Percentiles rank a stretch among this genome's conserved stretches.
phyloP scores from a whole-genome alignment of 2,888 invertebrate genomes.

The Galerucella pusilla region DNA sequence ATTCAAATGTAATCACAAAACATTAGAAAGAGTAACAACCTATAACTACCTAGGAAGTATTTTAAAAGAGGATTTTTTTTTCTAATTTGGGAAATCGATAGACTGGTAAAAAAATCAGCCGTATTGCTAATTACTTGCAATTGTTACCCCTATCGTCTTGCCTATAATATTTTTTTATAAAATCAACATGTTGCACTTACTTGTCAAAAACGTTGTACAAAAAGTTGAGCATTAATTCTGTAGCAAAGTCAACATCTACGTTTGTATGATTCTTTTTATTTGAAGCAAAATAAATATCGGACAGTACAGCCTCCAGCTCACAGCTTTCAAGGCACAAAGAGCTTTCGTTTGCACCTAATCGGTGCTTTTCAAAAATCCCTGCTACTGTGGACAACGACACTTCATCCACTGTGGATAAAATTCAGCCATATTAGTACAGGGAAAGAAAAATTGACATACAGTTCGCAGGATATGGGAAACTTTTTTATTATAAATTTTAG shows the following conservation, averaged over 20 bases:
- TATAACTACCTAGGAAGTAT: too few relatives aligned
- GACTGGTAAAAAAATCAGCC: too few relatives aligned
- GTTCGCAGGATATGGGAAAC: too few relatives aligned
- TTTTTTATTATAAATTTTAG: too few relatives aligned
- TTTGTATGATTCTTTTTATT: slow-evolving; percentile 73
- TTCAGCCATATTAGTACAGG: not conserved
- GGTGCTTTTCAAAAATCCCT: slow-evolving; percentile 78
- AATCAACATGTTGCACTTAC: slow-evolving; percentile 63
- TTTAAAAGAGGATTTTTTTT: too few relatives aligned
- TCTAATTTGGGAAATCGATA: too few relatives aligned
- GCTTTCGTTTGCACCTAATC: slow-evolving; percentile 76
- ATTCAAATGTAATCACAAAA: too few relatives aligned
- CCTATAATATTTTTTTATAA: not conserved
- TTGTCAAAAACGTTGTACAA: slow-evolving; percentile 76
- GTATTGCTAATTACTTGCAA: too few relatives aligned
- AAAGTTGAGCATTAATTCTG: slow-evolving; percentile 74
- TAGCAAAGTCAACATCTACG: slow-evolving; percentile 73
- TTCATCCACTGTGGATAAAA: slow-evolving; percentile 57
- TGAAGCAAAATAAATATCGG: slow-evolving; percentile 79
- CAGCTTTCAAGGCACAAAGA: slow-evolving; percentile 74
- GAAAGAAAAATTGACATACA: too few relatives aligned
- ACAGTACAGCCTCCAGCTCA: slow-evolving; percentile 78
- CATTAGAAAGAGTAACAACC: too few relatives aligned
- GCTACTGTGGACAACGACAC: slow-evolving; percentile 69
- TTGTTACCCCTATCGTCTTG: too few relatives aligned